phyloP scores from a whole-genome alignment of 1,140 invertebrate species.

The Leptestheria dahalacensis region DNA sequence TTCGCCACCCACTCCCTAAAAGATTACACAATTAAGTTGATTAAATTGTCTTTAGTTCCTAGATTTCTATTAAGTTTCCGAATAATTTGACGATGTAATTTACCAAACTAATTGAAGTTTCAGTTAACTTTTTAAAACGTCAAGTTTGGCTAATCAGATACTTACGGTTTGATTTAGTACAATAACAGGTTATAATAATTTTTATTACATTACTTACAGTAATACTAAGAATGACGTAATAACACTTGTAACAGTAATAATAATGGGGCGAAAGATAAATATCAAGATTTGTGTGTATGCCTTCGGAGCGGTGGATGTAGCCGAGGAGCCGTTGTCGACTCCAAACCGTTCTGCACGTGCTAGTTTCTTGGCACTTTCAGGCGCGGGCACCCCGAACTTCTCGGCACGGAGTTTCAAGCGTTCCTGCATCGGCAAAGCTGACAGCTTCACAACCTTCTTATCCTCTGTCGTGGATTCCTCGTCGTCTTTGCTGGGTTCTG shows the following conservation, averaged over 20 bases:
- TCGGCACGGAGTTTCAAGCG: constrained; percentile 57
- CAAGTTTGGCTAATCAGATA: too few species aligned
- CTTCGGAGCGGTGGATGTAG: not conserved
- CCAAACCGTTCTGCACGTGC: constrained; percentile 49
- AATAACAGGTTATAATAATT: not conserved
- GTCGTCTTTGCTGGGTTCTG: constrained; percentile 15
- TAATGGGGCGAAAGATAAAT: not conserved
- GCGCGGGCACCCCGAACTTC: constrained; percentile 51
- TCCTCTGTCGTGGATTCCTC: constrained; percentile 21
- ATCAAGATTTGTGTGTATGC: too few species aligned
- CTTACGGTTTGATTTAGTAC: too few species aligned
- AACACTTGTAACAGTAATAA: constrained; percentile 1
- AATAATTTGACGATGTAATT: too few species aligned
- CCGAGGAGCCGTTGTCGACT: constrained; percentile 13
- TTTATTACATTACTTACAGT: not conserved
- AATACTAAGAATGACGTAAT: too few species aligned
- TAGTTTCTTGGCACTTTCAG: constrained; percentile 41
- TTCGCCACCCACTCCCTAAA: not conserved
- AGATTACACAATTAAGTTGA: too few species aligned
- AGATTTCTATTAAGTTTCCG: too few species aligned
- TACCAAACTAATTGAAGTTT: too few species aligned
- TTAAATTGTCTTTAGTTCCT: too few species aligned
- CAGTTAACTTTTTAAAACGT: too few species aligned
- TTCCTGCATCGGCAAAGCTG: constrained; percentile 24
- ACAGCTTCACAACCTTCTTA: constrained; percentile 41